Evolutionary conservation across 2,888 invertebrate genomes (phyloP).

Genomic region (Blomia tropicalis): DNA sequence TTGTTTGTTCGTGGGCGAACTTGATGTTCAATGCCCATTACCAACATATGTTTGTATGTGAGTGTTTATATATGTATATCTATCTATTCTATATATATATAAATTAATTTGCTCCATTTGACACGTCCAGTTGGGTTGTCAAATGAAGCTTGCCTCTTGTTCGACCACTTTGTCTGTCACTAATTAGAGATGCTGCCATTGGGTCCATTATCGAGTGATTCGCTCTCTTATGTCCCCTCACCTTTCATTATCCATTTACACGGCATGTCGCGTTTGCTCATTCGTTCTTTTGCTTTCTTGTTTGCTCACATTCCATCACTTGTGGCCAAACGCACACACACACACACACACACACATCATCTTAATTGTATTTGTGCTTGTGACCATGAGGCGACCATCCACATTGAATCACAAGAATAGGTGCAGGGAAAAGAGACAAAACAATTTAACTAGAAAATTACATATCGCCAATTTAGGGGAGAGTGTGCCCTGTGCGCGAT

Average conservation of each 20-base stretch:
- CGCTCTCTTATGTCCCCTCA: neutral
- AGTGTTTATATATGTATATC: too few species aligned
- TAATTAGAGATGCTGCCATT: neutral
- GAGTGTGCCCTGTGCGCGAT: too few species aligned
- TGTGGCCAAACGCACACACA: neutral
- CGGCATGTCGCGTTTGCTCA: neutral
- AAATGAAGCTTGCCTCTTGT: too few species aligned
- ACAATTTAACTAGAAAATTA: conserved; percentile 20
- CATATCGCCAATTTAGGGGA: conserved; percentile 16
- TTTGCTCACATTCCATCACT: conserved; percentile 9
- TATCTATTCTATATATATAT: too few species aligned
- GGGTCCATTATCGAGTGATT: too few species aligned
- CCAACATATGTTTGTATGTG: too few species aligned
- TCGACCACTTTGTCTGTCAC: neutral
- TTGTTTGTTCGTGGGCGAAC: too few species aligned
- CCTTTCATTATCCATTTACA: conserved; percentile 15
- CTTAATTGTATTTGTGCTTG: conserved; percentile 10
- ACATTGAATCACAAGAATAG: neutral
- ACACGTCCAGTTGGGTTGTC: conserved; percentile 10
- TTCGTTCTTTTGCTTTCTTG: neutral
- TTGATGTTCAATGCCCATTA: too few species aligned
- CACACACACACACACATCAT: neutral
- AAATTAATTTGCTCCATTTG: conserved; percentile 18
- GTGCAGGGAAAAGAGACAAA: neutral
- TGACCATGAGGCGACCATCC: neutral